These are phyloP conservation scores for Andricus grossulariae DNA, from an alignment of 1,140 invertebrate species.

Conservation along the genomic window DNA sequence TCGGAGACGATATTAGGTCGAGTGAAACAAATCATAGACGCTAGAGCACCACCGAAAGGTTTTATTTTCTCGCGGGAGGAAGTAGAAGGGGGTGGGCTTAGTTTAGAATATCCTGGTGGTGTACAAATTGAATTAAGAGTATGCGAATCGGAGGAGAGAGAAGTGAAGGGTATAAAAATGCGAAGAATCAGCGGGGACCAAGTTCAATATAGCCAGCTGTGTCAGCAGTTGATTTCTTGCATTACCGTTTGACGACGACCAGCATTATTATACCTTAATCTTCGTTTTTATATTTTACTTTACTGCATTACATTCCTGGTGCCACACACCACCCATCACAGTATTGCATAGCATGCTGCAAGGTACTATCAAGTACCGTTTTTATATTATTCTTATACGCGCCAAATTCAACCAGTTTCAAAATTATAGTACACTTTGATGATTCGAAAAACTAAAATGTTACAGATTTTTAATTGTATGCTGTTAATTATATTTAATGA, in stretches of 20 bases:
- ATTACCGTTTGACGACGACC: conserved; percentile 84
- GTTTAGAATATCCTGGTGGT: conserved; percentile 88
- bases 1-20: conserved; percentile 87
- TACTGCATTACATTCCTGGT: conserved; percentile 71
- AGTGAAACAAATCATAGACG: conserved; percentile 88
- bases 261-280: conserved; percentile 45
- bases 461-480: too few species aligned
- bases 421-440: neutral
- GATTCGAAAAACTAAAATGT: too few species aligned
- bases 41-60: conserved; percentile 85
- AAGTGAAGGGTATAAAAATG: conserved; percentile 91
- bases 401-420: neutral
- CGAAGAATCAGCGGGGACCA: conserved; percentile 93
- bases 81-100: conserved; percentile 75
- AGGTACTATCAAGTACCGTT: conserved; percentile 29
- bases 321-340: conserved; percentile 63
- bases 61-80: conserved; percentile 78
- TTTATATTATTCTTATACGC: conserved; percentile 51
- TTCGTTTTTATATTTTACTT: conserved; percentile 57
- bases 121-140: conserved; percentile 92
- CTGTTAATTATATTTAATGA: too few species aligned
- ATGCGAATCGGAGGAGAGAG: conserved; percentile 83
- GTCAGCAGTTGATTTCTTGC: conserved; percentile 92
- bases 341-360: conserved; percentile 66
- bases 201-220: conserved; percentile 91